Percentiles rank a stretch among this genome's conserved stretches.
These are phyloP conservation scores for Chelonus formosanus DNA, from an alignment of 2,888 invertebrate species.

Conservation along the genomic window DNA sequence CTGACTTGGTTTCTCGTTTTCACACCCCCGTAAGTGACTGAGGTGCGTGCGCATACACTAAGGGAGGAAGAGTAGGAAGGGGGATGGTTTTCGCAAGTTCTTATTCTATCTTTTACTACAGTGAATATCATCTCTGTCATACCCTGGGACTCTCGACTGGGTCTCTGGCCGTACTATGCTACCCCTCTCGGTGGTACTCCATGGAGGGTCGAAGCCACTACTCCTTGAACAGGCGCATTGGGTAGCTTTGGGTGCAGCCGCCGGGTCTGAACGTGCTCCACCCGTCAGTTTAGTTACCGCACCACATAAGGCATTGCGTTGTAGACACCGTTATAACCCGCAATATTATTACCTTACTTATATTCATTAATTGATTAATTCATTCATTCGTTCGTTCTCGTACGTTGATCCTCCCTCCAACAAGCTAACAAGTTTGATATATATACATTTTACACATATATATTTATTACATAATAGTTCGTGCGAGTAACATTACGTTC, in stretches of 20 bases:
- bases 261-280: conserved; percentile 43
- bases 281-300: conserved; percentile 65
- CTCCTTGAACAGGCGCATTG: conserved; percentile 34
- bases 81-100: not conserved
- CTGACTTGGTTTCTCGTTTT: not conserved
- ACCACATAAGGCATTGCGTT: conserved; percentile 66
- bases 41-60: conserved; percentile 11
- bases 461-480: conserved; percentile 8
- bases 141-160: not conserved
- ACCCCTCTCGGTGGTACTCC: conserved; percentile 9
- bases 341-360: conserved; percentile 62
- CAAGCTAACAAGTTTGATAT: not conserved
- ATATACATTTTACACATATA: conserved; percentile 2
- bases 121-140: conserved; percentile 1
- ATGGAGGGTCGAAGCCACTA: conserved; percentile 32
- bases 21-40: not conserved
- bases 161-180: conserved; percentile 5
- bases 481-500: conserved; percentile 14
- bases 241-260: conserved; percentile 49
- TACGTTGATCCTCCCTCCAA: conserved; percentile 37
- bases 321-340: conserved; percentile 63
- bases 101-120: not conserved
- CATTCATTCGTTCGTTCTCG: conserved; percentile 51
- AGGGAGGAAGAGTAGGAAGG: not conserved
- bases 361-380: conserved; percentile 43